phyloP scores from a whole-genome alignment of 2,113 vertebrate species.

The Scomber japonicus region DNA sequence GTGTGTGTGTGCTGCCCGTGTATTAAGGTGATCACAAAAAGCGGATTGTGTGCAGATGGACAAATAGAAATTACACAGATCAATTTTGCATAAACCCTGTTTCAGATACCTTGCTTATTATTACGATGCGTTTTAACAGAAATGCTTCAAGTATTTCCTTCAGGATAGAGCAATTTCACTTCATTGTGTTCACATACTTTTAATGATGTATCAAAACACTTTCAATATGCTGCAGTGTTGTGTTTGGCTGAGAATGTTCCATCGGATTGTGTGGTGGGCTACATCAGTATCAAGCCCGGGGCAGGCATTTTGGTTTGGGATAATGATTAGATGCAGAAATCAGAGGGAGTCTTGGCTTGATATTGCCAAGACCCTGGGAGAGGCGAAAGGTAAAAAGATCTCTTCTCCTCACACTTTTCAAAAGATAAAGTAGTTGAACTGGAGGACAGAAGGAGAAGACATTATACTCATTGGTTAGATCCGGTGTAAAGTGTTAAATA shows the following conservation, averaged over 20 bases:
- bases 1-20: slow-evolving; percentile 27
- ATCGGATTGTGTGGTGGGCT: slow-evolving; percentile 8
- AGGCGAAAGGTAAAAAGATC: slow-evolving; percentile 21
- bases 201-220: slow-evolving; percentile 21
- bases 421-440: slow-evolving; percentile 21
- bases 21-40: slow-evolving; percentile 71
- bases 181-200: not conserved
- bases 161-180: slow-evolving; percentile 3
- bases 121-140: slow-evolving; percentile 22
- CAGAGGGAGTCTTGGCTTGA: slow-evolving; percentile 4
- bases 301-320: slow-evolving; percentile 35
- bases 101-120: slow-evolving; percentile 38
- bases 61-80: slow-evolving; percentile 64
- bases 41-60: slow-evolving; percentile 69
- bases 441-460: slow-evolving; percentile 20
- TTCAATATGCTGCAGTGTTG: slow-evolving; percentile 13
- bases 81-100: slow-evolving; percentile 39
- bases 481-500: not conserved
- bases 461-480: slow-evolving; percentile 6
- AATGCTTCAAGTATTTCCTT: slow-evolving; percentile 18
- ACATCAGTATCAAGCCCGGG: slow-evolving; percentile 15
- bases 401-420: not conserved
- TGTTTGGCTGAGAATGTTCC: slow-evolving; percentile 21
- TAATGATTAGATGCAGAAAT: slow-evolving; percentile 38
- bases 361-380: slow-evolving; percentile 6